Evolutionary conservation across 2,888 invertebrate genomes (phyloP), one percentile per base, ranked within the genome.

Genomic region (Plagodis pulveraria): DNA sequence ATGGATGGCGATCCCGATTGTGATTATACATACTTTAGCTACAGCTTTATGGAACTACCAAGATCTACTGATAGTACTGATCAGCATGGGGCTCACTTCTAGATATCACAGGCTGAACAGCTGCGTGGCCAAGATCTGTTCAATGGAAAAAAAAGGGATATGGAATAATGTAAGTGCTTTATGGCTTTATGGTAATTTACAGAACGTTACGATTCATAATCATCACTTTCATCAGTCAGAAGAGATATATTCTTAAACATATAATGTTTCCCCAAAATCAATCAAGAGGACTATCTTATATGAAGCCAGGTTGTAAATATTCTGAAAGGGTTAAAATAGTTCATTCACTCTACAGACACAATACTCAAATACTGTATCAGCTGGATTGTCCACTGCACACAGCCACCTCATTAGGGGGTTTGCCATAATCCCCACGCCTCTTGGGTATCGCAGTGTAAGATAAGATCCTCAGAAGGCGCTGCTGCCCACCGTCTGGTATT

Each of bases 1-100:
- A 9, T 80, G 76, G 73, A 60, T 79, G 33, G 83, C 77, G 0
- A 42, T 86, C 22, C 78, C 84, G 6, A 58, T 93, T 2, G 71
- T 93, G 0, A 93, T 95, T 63, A 73, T 95, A 33, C 84, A 82
- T 58, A 76, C 79, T 6, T 77, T 94, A 10, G 93, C 94, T 2
- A 96, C 95, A 0, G 94, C 95, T 44, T 87, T 94, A 0, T 96
- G 96, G 96, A 96, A 94, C 71, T 95, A 94, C 63, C 95, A 94
- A 82, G 96, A 96, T 73, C 78, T 95, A 7, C 93, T 96, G 66
- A 94, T 96, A 22, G 94, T 96, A 65, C 77, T 96, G 1, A 84
- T 96, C 0, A 95, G 96, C 72, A 90, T 95, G 72, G 95, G 95
- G 0, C 75, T 96, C 49, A 87, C 95, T 0, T 93, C 94, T 12